Base-by-base conservation (phyloP, 2,888 invertebrate species). In the Halictus ligatus region DNA sequence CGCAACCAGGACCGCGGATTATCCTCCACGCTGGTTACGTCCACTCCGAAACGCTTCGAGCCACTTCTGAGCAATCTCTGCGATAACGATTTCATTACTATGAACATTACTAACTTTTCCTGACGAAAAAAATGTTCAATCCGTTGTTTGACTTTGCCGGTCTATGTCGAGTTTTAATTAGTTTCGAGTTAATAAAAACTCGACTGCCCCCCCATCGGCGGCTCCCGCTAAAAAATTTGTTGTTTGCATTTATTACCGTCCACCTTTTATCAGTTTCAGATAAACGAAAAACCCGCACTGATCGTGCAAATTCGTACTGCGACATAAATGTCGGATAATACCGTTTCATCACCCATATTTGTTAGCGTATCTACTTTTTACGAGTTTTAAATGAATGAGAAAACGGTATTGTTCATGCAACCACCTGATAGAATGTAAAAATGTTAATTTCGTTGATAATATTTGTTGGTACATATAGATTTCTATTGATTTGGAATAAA, bases 21-120 rank as follows among this genome's bases (percentile, higher is more conserved):
- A 71, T 71, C 71, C 71, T 71, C 71, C 40, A n/a, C 71, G n/a
- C 71, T 43, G 43, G 43, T 71, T 71, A 71, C 71, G 71, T 71
- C 71, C 71, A 43, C 71, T 71, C 43, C 43, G 12, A 43, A 71
- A 43, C 71, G 43, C 43, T 71, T 43, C 43, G 13, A 71, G 21
- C n/a, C 71, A 71, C 71, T 71, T 71, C 71, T 71, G 71, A 71
- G 40, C 71, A 71, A 43, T 43, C 40, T 43, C 71, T 4, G 40
- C n/a, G 71, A 71, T 71, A 71, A 71, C 71, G 21, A 71, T 43
- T 43, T n/a, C 71, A 71, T 71, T 71, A 71, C 71, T 71, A 43
- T 43, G 40, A 43, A 43, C 18, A 71, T n/a, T 43, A 43, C 43
- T n/a, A 71, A 71, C 71, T 35, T 67, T 29, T 6, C 7, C 18